phyloP scores from a whole-genome alignment of 2,888 invertebrate species.

The Aelia acuminata region DNA sequence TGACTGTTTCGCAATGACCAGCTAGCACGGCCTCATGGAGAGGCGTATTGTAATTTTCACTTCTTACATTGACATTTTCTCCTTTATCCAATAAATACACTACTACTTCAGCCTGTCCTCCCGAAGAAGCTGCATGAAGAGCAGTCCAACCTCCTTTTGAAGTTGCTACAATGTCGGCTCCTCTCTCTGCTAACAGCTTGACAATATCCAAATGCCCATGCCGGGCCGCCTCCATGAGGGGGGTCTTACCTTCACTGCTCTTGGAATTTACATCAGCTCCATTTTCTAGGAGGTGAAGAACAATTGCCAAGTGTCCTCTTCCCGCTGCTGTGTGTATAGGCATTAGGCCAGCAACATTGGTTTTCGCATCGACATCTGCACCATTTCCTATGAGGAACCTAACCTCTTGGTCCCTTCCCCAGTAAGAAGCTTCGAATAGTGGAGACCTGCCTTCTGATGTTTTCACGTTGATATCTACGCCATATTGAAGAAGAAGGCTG shows the following conservation, averaged over 20 bases:
- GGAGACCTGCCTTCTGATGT: not conserved
- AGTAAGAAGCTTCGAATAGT: conserved; percentile 9
- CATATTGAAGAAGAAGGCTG: not conserved
- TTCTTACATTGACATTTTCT: conserved; percentile 17
- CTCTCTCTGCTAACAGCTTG: not conserved
- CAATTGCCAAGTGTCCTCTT: not conserved
- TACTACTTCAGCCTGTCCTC: not conserved
- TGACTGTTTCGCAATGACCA: conserved; percentile 6
- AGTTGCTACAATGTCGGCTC: not conserved
- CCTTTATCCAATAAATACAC: not conserved
- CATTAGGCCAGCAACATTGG: not conserved
- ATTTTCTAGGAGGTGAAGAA: not conserved
- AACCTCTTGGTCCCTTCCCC: not conserved
- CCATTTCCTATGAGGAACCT: not conserved
- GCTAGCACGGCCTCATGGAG: not conserved
- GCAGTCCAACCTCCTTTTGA: conserved; percentile 39
- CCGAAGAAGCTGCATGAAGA: conserved; percentile 26
- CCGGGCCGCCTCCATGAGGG: not conserved
- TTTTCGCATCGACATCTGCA: not conserved
- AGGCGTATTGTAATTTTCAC: conserved; percentile 2
- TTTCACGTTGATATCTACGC: not conserved
- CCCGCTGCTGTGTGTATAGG: not conserved
- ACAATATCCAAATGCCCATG: not conserved
- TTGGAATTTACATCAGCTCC: not conserved
- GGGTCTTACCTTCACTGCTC: not conserved